Percentiles rank a stretch among this genome's conserved stretches.
Conservation (phyloP, 2,888 invertebrate species). For the Dorcus hopei region DNA sequence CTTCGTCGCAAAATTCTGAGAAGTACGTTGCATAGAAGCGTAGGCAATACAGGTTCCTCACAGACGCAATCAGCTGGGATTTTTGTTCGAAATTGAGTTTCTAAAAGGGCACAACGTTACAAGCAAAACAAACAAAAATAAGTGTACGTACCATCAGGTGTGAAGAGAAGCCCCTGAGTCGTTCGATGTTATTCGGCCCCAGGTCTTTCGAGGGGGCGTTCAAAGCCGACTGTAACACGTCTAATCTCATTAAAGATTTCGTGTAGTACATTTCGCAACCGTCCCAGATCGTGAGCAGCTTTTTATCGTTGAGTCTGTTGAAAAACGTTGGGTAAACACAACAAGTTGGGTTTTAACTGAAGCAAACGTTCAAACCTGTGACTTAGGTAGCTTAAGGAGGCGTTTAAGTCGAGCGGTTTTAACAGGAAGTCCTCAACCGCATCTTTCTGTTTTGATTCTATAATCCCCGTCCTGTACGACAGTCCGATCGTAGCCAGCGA, state of each 20-base stretch:
- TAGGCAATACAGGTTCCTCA: conserved; percentile 57
- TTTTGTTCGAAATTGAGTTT: conserved; percentile 66
- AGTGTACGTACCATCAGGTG: conserved; percentile 64
- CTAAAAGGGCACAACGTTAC: conserved; percentile 44
- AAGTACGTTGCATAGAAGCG: conserved; percentile 52
- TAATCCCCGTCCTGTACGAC: conserved; percentile 76
- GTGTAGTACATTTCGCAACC: conserved; percentile 74
- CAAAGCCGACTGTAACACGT: conserved; percentile 60
- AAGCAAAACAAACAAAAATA: background rate
- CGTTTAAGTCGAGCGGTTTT: conserved; percentile 68
- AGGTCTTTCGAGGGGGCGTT: conserved; percentile 73
- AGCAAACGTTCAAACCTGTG: conserved; percentile 31
- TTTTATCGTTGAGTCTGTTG: conserved; percentile 48
- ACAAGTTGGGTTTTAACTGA: background rate
- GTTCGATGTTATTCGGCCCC: conserved; percentile 75
- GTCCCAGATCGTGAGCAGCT: conserved; percentile 62
- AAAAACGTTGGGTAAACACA: too few relatives aligned
- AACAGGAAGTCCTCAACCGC: conserved; percentile 60
- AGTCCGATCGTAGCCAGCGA: conserved; percentile 70
- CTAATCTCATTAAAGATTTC: conserved; percentile 66
- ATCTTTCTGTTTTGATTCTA: conserved; percentile 54
- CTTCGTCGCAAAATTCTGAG: conserved; percentile 33
- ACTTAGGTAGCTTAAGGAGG: conserved; percentile 56
- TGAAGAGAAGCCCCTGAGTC: conserved; percentile 80
- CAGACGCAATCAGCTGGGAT: conserved; percentile 57